Base-by-base conservation (phyloP, 2,888 invertebrate species). In the Baccha elongata region DNA sequence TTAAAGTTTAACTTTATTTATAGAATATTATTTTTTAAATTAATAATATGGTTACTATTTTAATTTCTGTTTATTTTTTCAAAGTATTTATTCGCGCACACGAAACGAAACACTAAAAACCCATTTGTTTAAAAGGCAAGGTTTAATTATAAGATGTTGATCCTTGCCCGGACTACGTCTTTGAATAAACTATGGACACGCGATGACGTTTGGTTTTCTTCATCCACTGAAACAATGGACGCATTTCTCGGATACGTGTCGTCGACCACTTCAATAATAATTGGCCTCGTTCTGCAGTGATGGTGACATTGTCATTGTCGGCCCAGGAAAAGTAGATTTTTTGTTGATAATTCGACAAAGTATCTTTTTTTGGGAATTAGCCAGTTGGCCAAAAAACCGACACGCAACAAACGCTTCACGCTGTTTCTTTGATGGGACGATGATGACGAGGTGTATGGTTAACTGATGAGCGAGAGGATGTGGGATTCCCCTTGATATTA, bases 361-460 rank as follows among this genome's bases (percentile, higher is more conserved):
- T 50, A 48, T 64, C n/a, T 67, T 76, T 60, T 81, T 72, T 83
- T 83, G 81, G 81, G 76, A 64, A 78, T 53, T 83, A 76, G 81
- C 81, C 81, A 83, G 81, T 83, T 83, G 81, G 76, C 81, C 81
- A 72, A 76, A 19, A 35, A 19, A 53, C 19, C 10, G 53, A 53
- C 26, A 37, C 67, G 81, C 78, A 76, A 64, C 53, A 76, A 64
- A 80, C 40, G 72, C 65, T 60, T 29, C 52, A 75, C 71, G 29
- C 76, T 40, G 40, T 13, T 78, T 53, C 72, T 62, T 67, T 55
- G 52, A 62, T 65, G 42, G 50, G 35, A 8, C 37, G 44, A 32
- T 58, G 73, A 10, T 13, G n/a, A n/a, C n/a, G n/a, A n/a, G n/a
- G n/a, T n/a, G n/a, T n/a, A n/a, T n/a, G n/a, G n/a, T n/a, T n/a